Evolutionary conservation across 2,797 vertebrate species (phyloP).

Genomic region (Cheirogaleus major): DNA sequence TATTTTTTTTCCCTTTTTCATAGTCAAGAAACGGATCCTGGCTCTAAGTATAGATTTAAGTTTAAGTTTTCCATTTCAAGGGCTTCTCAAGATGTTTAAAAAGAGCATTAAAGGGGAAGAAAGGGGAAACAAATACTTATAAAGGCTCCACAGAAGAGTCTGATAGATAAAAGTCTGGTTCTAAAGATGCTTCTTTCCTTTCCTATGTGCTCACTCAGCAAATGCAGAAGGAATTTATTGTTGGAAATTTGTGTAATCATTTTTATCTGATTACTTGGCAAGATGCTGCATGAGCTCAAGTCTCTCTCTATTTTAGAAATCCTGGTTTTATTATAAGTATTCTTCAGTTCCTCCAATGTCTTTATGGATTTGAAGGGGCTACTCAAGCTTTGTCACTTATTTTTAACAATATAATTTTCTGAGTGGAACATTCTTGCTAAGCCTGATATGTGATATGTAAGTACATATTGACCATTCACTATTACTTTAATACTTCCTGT

Average conservation of each 20-base stretch:
- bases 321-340: slow-evolving; percentile 71
- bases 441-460: slow-evolving; percentile 80
- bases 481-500: slow-evolving; percentile 81
- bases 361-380: slow-evolving; percentile 78
- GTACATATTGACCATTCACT: slow-evolving; percentile 81
- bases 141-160: slow-evolving; percentile 64
- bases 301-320: slow-evolving; percentile 71
- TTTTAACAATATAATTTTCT: slow-evolving; percentile 85
- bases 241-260: slow-evolving; percentile 74
- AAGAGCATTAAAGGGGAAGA: not conserved
- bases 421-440: slow-evolving; percentile 72
- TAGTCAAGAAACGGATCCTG: slow-evolving; percentile 48
- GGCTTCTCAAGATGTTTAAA: slow-evolving; percentile 29
- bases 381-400: slow-evolving; percentile 82
- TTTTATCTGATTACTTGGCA: slow-evolving; percentile 83
- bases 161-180: slow-evolving; percentile 70
- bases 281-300: slow-evolving; percentile 48
- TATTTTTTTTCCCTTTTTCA: slow-evolving; percentile 48
- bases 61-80: slow-evolving; percentile 54
- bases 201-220: slow-evolving; percentile 64
- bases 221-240: slow-evolving; percentile 80
- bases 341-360: slow-evolving; percentile 77
- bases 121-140: slow-evolving; percentile 2
- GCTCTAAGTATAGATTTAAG: slow-evolving; percentile 64
- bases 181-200: slow-evolving; percentile 75